Percentiles rank a stretch among this genome's conserved stretches.
Conservation (phyloP, 2,888 invertebrate species). For the Mythimna ferrago region DNA sequence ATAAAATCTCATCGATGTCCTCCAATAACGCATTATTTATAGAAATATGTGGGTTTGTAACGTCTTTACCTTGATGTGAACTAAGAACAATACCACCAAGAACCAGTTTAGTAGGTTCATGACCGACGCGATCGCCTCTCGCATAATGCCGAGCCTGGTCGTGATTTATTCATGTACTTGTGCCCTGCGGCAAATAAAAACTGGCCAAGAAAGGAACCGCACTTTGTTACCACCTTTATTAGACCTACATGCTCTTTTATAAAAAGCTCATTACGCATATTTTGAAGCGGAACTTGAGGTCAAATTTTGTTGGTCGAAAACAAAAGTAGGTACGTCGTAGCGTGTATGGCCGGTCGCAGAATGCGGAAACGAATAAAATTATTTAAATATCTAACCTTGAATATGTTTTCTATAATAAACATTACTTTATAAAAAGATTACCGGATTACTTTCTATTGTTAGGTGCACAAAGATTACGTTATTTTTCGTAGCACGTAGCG, state of each 20-base stretch:
- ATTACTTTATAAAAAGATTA: neutral
- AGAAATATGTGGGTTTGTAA: constrained; percentile 51
- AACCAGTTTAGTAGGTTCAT: constrained; percentile 89
- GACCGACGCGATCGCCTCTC: constrained; percentile 82
- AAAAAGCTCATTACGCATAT: constrained; percentile 44
- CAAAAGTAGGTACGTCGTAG: constrained; percentile 26
- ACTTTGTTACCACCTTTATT: constrained; percentile 62
- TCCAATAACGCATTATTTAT: constrained; percentile 26
- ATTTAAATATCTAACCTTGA: constrained; percentile 52
- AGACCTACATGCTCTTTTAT: constrained; percentile 64
- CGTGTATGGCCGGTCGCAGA: constrained; percentile 33
- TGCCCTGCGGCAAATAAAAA: constrained; percentile 72
- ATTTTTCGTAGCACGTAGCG: constrained; percentile 37
- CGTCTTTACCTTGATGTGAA: constrained; percentile 66
- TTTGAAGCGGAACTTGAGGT: constrained; percentile 47
- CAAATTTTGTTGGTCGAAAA: constrained; percentile 44
- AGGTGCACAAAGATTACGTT: neutral
- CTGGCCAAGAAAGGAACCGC: constrained; percentile 71
- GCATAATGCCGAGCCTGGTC: constrained; percentile 78
- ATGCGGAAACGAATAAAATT: constrained; percentile 59
- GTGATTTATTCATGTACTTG: constrained; percentile 81
- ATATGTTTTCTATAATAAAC: constrained; percentile 11
- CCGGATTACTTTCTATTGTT: constrained; percentile 16
- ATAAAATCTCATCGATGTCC: neutral
- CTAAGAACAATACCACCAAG: constrained; percentile 79